These are phyloP conservation scores for Nudaria mundana DNA, from an alignment of 2,888 invertebrate genomes.

Conservation along the genomic window DNA sequence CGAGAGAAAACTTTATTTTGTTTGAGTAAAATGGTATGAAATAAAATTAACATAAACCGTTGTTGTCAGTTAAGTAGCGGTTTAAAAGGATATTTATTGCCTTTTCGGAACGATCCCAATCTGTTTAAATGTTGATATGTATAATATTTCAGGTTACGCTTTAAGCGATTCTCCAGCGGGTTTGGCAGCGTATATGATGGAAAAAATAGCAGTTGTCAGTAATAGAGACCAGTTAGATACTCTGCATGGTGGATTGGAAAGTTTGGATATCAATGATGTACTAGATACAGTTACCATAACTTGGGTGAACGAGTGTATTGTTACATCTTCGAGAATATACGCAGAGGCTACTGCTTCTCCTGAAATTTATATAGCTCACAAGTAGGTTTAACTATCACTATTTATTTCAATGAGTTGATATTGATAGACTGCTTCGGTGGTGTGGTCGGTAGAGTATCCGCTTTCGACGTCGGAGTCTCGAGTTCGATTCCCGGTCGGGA, in stretches of 20 bases:
- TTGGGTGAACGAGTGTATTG: conserved; percentile 89
- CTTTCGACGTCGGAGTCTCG: too few species aligned
- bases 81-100: too few species aligned
- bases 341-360: conserved; percentile 77
- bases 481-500: too few species aligned
- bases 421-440: too few species aligned
- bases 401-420: too few species aligned
- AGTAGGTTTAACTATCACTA: conserved; percentile 38
- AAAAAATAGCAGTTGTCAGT: conserved; percentile 90
- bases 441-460: too few species aligned
- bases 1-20: too few species aligned
- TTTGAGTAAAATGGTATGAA: too few species aligned
- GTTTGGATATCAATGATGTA: conserved; percentile 85
- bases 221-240: conserved; percentile 79
- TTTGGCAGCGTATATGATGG: conserved; percentile 92
- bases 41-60: too few species aligned
- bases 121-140: neutral
- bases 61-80: too few species aligned
- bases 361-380: conserved; percentile 43
- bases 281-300: conserved; percentile 91
- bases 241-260: conserved; percentile 84
- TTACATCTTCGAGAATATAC: conserved; percentile 88
- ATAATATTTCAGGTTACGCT: conserved; percentile 79
- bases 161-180: conserved; percentile 90
- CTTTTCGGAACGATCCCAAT: too few species aligned